Evolutionary conservation across 1,140 invertebrate species (phyloP).

Genomic region (Copidosoma floridanum): DNA sequence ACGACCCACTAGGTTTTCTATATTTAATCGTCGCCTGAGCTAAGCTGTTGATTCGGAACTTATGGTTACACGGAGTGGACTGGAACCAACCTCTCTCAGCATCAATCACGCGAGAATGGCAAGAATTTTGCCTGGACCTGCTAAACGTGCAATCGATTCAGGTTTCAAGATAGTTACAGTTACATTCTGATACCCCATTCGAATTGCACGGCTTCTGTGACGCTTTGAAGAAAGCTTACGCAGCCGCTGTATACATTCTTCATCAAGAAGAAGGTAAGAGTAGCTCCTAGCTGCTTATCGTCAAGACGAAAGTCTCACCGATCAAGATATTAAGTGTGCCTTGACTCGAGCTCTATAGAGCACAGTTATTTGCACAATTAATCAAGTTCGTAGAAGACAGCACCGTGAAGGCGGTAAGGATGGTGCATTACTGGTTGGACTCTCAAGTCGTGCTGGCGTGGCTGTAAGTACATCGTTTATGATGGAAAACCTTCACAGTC

Average conservation of each 20-base stretch:
- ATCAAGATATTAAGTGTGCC: too few relatives aligned
- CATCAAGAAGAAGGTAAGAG: neutral
- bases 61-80: neutral
- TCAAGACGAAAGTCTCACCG: neutral
- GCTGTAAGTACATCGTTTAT: constrained; percentile 32
- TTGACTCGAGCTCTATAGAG: too few relatives aligned
- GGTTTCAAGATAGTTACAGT: neutral
- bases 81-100: neutral
- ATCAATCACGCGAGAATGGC: neutral
- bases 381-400: too few relatives aligned
- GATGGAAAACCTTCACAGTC: constrained; percentile 41
- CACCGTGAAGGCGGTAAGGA: too few relatives aligned
- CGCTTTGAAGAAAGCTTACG: neutral
- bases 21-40: neutral
- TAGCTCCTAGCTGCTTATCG: neutral
- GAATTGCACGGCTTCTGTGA: neutral
- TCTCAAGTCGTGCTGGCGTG: constrained; percentile 39
- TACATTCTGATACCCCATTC: neutral
- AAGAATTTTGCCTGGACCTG: neutral
- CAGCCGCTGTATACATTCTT: neutral
- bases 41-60: neutral
- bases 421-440: constrained; percentile 36
- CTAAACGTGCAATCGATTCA: neutral
- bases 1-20: too few relatives aligned
- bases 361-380: too few relatives aligned